Conservation (phyloP, 2,888 invertebrate species). For the Dioctria linearis region DNA sequence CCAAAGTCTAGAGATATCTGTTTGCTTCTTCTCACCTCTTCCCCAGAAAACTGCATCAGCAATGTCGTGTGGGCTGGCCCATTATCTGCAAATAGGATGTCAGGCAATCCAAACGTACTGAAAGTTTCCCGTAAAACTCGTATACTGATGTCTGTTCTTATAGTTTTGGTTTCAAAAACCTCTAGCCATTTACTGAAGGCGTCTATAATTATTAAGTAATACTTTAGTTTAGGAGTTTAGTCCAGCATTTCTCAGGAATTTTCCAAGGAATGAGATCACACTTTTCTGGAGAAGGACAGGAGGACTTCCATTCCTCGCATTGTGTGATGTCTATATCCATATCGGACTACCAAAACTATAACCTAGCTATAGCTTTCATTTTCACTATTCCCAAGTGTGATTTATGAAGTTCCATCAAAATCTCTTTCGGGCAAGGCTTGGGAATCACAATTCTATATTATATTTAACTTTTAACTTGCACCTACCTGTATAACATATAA, state of each 20-base stretch:
- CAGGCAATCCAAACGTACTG: neutral
- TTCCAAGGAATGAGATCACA: neutral
- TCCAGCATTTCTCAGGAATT: no score
- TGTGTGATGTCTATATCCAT: neutral
- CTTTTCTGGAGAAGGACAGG: neutral
- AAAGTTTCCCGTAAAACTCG: neutral
- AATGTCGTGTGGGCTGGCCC: no score
- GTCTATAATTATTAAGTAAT: slow-evolving; percentile 4
- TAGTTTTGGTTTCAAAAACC: neutral
- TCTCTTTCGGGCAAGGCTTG: no score
- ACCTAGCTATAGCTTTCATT: neutral
- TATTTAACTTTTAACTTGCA: no score
- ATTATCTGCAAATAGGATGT: neutral
- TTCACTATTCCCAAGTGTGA: neutral
- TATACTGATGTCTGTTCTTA: neutral
- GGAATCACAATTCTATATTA: no score
- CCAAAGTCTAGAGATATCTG: no score
- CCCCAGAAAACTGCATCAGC: no score
- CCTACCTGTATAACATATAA: no score
- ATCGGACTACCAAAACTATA: neutral
- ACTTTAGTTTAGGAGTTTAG: no score
- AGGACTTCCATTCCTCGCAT: neutral
- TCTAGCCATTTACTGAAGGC: neutral
- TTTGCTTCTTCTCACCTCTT: no score
- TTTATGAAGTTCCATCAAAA: neutral